These are phyloP conservation scores for Habrosyne pyritoides DNA, from an alignment of 2,888 invertebrate genomes.

Conservation along the genomic window DNA sequence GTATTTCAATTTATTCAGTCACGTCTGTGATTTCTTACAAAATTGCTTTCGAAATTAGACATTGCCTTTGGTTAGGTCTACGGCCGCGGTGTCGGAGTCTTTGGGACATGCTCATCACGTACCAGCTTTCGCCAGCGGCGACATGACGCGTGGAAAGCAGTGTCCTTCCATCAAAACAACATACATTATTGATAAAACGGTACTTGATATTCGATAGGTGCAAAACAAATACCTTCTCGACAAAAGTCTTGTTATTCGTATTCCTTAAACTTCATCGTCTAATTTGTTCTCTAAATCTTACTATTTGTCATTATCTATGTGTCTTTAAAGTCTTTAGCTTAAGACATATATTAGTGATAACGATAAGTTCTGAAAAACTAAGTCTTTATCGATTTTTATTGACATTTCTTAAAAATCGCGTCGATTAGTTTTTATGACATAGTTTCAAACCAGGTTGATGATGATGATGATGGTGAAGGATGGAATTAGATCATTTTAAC, in stretches of 20 bases:
- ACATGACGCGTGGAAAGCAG: slow-evolving; percentile 42
- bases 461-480: too few species aligned
- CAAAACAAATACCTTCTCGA: neutral
- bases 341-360: too few species aligned
- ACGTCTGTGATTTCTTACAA: slow-evolving; percentile 53
- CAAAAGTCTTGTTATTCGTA: neutral
- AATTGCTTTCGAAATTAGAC: slow-evolving; percentile 53
- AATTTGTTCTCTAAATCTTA: too few species aligned
- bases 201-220: neutral
- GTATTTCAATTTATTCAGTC: slow-evolving; percentile 46
- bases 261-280: neutral
- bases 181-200: neutral
- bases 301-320: too few species aligned
- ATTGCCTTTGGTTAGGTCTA: slow-evolving; percentile 31
- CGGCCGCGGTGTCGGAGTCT: slow-evolving; percentile 24
- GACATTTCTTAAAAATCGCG: too few species aligned
- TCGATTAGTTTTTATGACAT: too few species aligned
- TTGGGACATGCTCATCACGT: slow-evolving; percentile 67
- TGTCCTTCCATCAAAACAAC: slow-evolving; percentile 6
- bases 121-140: slow-evolving; percentile 56
- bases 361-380: too few species aligned
- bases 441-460: too few species aligned
- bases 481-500: too few species aligned
- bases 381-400: too few species aligned
- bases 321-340: too few species aligned